Evolutionary conservation across 2,888 invertebrate genomes (phyloP), one percentile per base, ranked within the genome.

Genomic region (Drosophila birchii): DNA sequence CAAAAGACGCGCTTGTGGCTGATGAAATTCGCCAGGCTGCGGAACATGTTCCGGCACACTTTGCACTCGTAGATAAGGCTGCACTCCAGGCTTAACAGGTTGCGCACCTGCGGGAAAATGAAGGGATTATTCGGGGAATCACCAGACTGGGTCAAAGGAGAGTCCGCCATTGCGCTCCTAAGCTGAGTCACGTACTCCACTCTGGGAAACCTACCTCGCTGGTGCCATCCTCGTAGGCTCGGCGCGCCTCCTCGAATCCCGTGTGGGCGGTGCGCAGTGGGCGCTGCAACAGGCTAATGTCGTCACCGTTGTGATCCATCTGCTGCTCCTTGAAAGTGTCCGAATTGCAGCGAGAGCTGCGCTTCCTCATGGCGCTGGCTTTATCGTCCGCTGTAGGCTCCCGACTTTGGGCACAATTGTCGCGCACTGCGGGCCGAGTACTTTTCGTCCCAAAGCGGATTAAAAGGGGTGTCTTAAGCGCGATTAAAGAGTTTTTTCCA

Each of bases 1-100:
- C 98, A 98, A 91, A 96, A 98, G 43, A 95, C 94, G 69, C 97
- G 94, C 93, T 98, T 98, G 91, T 98, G 98, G 39, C 97, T 95
- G 80, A 98, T 94, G 90, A 98, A 97, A 93, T 98, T 98, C 18
- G 96, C 95, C 76, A 98, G 93, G 91, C 97, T 97, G 80, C 98
- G 94, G 91, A 97, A 98, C 88, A 98, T 94, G 89, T 96, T 97
- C 39, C 96, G 94, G 90, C 98, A 98, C 23, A 96, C 95, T 92
- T 96, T 96, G 92, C 98, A 98, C 92, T 98, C 98, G 92, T 97
- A 96, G 84, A 98, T 94, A 67, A 98, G 93, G 91, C 97, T 96
- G 94, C 98, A 98, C 93, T 98, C 98, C 89, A 96, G 94, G 38
- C 95, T 93, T 39, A 98, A 93, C 59, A 97, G 93, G 80, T 95